Conservation (phyloP, 1,140 invertebrate species). For the Reticulitermes speratus region DNA sequence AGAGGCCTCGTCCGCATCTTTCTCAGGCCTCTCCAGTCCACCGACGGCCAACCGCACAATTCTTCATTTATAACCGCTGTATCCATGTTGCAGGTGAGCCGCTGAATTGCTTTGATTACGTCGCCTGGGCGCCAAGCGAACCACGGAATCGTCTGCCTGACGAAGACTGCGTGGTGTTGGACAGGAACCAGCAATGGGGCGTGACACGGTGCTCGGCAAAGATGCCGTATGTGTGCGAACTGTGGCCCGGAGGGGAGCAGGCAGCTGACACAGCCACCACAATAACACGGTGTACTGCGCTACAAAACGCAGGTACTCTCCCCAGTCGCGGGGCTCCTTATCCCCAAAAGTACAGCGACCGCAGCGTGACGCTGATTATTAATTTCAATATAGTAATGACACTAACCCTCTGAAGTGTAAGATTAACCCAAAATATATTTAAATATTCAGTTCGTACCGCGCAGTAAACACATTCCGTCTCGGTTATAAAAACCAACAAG, state of each 20-base stretch:
- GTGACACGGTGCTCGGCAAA: background rate
- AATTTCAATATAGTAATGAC: background rate
- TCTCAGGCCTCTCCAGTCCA: too few relatives aligned
- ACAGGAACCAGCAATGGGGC: slow-evolving; percentile 32
- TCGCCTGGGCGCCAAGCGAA: slow-evolving; percentile 64
- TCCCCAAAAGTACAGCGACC: background rate
- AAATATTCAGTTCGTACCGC: too few relatives aligned
- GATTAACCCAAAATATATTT: too few relatives aligned
- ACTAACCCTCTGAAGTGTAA: background rate
- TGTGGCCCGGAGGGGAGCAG: background rate
- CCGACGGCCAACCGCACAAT: too few relatives aligned
- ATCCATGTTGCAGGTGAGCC: slow-evolving; percentile 46
- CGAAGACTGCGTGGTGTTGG: slow-evolving; percentile 58
- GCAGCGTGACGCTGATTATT: background rate
- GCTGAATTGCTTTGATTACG: slow-evolving; percentile 57
- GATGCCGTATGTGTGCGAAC: background rate
- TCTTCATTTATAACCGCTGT: too few relatives aligned
- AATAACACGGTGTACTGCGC: background rate
- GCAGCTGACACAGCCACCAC: background rate
- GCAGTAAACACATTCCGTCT: too few relatives aligned
- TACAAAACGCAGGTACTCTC: background rate
- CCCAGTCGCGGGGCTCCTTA: background rate
- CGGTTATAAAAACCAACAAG: too few relatives aligned
- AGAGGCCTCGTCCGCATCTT: too few relatives aligned
- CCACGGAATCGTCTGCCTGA: slow-evolving; percentile 49